Conservation (phyloP, 2,797 vertebrate genomes). For the Oreochromis mossambicus region DNA sequence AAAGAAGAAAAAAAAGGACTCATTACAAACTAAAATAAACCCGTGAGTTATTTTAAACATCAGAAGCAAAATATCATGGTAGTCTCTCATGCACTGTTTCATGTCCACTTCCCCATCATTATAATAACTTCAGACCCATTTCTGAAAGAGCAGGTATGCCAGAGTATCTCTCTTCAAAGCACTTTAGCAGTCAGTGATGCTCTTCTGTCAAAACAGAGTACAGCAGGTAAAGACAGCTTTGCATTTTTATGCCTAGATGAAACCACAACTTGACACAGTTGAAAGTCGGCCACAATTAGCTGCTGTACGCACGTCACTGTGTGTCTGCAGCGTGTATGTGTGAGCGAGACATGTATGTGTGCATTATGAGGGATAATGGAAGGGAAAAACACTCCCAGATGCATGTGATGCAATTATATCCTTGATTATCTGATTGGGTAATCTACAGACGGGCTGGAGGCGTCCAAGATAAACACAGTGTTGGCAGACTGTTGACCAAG, state of each 20-base stretch:
- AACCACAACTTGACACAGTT: neutral
- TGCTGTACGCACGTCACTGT: constrained; percentile 24
- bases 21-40: neutral
- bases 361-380: constrained; percentile 61
- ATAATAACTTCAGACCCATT: neutral
- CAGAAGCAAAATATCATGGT: constrained; percentile 2
- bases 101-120: constrained; percentile 3
- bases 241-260: constrained; percentile 12
- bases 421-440: constrained; percentile 71
- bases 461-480: constrained; percentile 65
- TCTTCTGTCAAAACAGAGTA: neutral
- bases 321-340: constrained; percentile 15
- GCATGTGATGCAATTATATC: constrained; percentile 68
- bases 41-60: constrained; percentile 14
- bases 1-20: fast-evolving
- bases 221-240: neutral
- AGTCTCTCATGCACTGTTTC: constrained; percentile 7
- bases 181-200: neutral
- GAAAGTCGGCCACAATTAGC: constrained; percentile 21
- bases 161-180: neutral
- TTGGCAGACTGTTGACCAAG: constrained; percentile 54
- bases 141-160: constrained; percentile 5
- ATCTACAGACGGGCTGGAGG: constrained; percentile 58
- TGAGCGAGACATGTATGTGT: constrained; percentile 4
- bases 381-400: constrained; percentile 71